phyloP scores from a whole-genome alignment of 92 coral and sea anemone genomes.

The Porites cylindrica region DNA sequence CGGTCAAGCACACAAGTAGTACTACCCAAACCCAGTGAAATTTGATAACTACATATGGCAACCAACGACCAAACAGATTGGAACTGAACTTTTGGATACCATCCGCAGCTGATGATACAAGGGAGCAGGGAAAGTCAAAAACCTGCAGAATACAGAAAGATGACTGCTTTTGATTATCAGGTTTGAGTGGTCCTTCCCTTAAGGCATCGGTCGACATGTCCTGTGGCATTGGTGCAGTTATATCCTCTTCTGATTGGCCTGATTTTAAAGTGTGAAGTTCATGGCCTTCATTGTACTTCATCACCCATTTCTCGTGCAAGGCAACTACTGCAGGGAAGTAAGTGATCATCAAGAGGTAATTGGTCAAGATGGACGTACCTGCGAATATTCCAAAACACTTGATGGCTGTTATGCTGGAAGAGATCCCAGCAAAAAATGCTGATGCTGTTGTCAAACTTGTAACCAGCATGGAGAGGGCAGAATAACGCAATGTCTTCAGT shows the following conservation, averaged over 20 bases:
- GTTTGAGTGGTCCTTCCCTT: neutral
- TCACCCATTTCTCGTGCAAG: conserved; percentile 82
- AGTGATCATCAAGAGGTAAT: conserved; percentile 91
- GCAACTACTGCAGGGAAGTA: conserved; percentile 92
- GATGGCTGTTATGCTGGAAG: conserved; percentile 88
- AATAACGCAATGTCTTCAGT: conserved; percentile 85
- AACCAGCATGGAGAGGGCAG: conserved; percentile 96
- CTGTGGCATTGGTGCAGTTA: conserved; percentile 7
- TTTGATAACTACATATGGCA: conserved; percentile 83
- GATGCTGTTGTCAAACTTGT: conserved; percentile 98
- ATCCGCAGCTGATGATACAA: conserved; percentile 43
- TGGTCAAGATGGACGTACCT: conserved; percentile 86
- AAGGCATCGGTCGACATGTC: conserved; percentile 22
- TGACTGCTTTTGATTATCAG: neutral
- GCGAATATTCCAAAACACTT: conserved; percentile 93
- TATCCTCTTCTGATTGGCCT: neutral
- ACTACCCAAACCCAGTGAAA: conserved; percentile 77
- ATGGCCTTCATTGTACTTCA: conserved; percentile 62
- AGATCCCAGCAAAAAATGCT: conserved; percentile 90
- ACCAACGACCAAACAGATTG: conserved; percentile 73
- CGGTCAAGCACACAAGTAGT: conserved; percentile 73
- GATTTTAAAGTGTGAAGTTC: neutral
- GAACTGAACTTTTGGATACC: conserved; percentile 48
- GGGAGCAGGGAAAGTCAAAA: conserved; percentile 82
- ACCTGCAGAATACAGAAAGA: conserved; percentile 42